Base-by-base conservation (phyloP, 2,113 vertebrate species). In the Python bivittatus region DNA sequence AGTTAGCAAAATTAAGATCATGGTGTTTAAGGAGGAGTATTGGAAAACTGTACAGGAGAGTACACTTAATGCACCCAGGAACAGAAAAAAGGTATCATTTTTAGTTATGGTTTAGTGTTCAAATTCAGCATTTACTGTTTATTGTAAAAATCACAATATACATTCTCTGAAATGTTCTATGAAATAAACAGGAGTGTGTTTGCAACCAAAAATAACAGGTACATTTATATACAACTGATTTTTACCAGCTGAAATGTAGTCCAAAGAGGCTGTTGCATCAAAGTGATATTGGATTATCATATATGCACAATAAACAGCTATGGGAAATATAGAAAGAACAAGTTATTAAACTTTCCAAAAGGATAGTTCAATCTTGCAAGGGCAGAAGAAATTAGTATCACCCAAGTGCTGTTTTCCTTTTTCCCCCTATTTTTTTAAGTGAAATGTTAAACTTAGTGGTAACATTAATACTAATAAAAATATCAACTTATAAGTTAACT, bases 311-410 rank as follows among this genome's bases (percentile, higher is more conserved):
- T 38, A 92, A 57, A 20, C 23, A 94, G 79, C 83, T 88, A 58
- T 88, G 91, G 87, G 93, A 90, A 91, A 92, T 52, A 68, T 9
- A 90, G 88, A 44, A 90, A 93, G 90, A n/a, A 20, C 33, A 60
- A 89, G 79, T 88, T 92, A 92, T 89, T 6, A 57, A 97, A 97
- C 88, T 96, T 96, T 89, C 54, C 91, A 90, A 90, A 92, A 94
- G 91, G 90, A 54, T 88, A 79, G 91, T 52, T 93, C 92, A 88
- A n/a, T 94, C 94, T 93, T 86, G 38, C 29, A 72, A 95, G 64
- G 42, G 95, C 6, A 22, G 96, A 90, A 92, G 60, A 91, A 95
- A 94, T 15, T 6, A 29, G n/a, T 52, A 88, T 94, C 93, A 84
- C 92, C 86, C 93, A 96, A 94, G 91, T 38, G 91, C 84, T 94